phyloP scores from a whole-genome alignment of 1,140 invertebrate genomes.

The Dermatophagoides farinae region DNA sequence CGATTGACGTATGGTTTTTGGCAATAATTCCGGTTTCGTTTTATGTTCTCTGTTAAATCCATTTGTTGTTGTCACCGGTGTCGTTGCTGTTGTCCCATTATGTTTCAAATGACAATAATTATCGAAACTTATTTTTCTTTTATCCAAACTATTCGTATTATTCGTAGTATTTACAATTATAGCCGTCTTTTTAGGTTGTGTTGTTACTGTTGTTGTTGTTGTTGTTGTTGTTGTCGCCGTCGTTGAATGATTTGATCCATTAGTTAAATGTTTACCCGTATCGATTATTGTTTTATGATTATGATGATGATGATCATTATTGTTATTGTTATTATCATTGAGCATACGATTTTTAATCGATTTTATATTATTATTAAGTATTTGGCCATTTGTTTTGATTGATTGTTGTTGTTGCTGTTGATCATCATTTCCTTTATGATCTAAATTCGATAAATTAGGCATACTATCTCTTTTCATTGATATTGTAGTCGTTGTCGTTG shows the following conservation, averaged over 20 bases:
- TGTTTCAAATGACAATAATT: too few relatives aligned
- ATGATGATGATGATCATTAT: background rate
- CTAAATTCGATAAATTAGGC: background rate
- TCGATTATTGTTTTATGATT: background rate
- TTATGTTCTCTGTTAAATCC: background rate
- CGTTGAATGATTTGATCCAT: background rate
- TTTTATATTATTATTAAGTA: background rate
- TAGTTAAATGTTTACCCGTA: background rate
- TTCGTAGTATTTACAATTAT: background rate
- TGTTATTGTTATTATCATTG: background rate
- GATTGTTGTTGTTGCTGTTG: background rate
- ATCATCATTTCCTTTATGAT: background rate
- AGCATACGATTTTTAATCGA: background rate
- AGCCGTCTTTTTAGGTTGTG: background rate
- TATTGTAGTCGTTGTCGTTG: background rate
- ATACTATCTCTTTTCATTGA: background rate
- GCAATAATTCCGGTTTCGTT: background rate
- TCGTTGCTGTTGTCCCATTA: background rate
- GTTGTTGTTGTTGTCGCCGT: background rate
- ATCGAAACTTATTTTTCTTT: background rate
- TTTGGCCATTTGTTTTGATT: background rate
- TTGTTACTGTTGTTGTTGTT: background rate
- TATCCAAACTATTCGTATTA: background rate
- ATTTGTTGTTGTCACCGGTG: background rate
- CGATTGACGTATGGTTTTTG: background rate